Evolutionary conservation across 2,113 vertebrate genomes (phyloP).

Genomic region (Diglossa brunneiventris): DNA sequence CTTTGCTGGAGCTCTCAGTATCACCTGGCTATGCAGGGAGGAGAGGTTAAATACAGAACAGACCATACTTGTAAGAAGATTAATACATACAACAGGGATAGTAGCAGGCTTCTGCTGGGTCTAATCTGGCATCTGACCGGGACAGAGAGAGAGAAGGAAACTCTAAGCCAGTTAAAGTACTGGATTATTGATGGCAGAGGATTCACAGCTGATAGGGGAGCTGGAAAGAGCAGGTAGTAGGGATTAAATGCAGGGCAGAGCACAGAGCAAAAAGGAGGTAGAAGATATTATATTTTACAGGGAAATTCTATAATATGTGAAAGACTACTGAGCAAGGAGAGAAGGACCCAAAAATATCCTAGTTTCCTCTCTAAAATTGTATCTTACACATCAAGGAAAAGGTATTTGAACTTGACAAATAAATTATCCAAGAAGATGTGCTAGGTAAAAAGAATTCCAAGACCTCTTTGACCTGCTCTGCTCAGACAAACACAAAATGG

Average conservation of each 20-base stretch:
- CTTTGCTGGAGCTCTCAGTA: background rate
- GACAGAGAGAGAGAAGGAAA: constrained; percentile 43
- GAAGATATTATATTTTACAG: background rate
- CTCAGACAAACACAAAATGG: background rate
- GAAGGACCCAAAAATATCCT: background rate
- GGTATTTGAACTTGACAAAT: background rate
- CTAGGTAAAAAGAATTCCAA: background rate
- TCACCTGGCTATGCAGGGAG: background rate
- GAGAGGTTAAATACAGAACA: constrained; percentile 56
- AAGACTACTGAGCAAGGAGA: background rate
- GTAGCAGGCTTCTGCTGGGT: constrained; percentile 34
- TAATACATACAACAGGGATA: constrained; percentile 28
- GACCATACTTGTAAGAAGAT: constrained; percentile 44
- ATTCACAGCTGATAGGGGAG: constrained; percentile 16
- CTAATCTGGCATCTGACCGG: constrained; percentile 50
- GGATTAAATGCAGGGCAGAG: background rate
- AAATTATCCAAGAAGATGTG: background rate
- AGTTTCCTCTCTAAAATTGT: background rate
- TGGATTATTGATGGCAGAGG: constrained; percentile 53
- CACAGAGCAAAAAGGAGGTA: background rate
- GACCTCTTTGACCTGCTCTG: background rate
- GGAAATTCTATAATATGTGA: background rate
- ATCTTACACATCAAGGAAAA: background rate
- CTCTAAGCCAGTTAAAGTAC: constrained; percentile 45
- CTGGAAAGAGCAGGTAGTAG: background rate